Conservation (phyloP, 2,113 vertebrate species). For the Noturus placidus region DNA sequence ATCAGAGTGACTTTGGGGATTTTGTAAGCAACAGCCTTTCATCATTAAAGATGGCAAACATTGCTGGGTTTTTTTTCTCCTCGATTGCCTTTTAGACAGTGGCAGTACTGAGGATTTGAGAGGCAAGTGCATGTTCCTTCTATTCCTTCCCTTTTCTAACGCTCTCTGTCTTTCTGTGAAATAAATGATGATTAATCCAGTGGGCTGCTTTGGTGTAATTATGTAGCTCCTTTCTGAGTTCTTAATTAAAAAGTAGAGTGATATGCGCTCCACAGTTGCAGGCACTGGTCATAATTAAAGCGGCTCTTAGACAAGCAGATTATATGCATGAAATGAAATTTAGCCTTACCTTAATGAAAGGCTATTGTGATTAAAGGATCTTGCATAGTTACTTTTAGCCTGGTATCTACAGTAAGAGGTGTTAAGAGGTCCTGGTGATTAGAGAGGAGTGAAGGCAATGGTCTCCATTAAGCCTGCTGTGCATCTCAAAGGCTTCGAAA, state of each 20-base stretch:
- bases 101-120: constrained; percentile 2
- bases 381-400: background rate
- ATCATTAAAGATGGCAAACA: constrained; percentile 15
- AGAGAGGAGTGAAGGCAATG: constrained; percentile 16
- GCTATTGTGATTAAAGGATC: background rate
- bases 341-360: constrained; percentile 20
- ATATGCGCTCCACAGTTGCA: constrained; percentile 1
- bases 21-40: constrained; percentile 26
- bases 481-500: background rate
- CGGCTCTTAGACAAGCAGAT: constrained; percentile 19
- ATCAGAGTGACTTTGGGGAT: constrained; percentile 28
- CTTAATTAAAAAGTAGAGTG: constrained; percentile 30
- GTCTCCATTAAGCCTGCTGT: background rate
- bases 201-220: constrained; percentile 24
- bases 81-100: constrained; percentile 9
- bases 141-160: background rate
- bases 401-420: background rate
- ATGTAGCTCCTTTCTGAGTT: background rate
- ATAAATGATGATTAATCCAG: background rate
- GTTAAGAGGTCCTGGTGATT: constrained; percentile 7
- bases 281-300: constrained; percentile 33
- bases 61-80: background rate
- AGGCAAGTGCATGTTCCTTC: background rate
- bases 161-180: background rate
- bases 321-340: constrained; percentile 17